A percentile compares a stretch with the other conserved stretches of the same genome.
phyloP scores from a whole-genome alignment of 2,113 vertebrate species.

The Menidia beryllina region DNA sequence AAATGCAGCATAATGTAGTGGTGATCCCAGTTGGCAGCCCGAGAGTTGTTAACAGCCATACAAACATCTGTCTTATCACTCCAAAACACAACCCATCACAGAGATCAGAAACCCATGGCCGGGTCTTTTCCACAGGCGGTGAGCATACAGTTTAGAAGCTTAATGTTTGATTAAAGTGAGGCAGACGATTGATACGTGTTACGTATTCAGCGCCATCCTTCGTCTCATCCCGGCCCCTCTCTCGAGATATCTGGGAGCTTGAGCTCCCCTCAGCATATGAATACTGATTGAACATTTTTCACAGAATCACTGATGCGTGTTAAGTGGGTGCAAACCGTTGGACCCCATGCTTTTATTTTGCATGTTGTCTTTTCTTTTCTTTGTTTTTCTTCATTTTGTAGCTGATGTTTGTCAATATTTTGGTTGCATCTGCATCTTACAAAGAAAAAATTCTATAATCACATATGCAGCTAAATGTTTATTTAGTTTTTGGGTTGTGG shows the following conservation, averaged over 20 bases:
- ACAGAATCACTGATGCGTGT: constrained; percentile 61
- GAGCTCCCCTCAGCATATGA: constrained; percentile 73
- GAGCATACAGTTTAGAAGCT: constrained; percentile 68
- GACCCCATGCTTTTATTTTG: constrained; percentile 29
- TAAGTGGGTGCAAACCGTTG: constrained; percentile 47
- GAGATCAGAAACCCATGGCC: constrained; percentile 70
- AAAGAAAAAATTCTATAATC: no score
- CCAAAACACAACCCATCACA: constrained; percentile 76
- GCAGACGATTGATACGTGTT: constrained; percentile 67
- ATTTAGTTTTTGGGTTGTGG: neutral
- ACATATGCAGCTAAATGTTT: neutral
- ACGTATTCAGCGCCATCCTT: constrained; percentile 73
- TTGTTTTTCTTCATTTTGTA: neutral
- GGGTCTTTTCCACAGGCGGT: constrained; percentile 57
- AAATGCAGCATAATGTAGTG: constrained; percentile 59
- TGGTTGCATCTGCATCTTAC: neutral
- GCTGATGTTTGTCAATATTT: constrained; percentile 44
- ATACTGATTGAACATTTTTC: constrained; percentile 79
- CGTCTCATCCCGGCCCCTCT: constrained; percentile 68
- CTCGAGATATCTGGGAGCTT: constrained; percentile 66
- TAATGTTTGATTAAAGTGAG: constrained; percentile 75
- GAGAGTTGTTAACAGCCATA: constrained; percentile 68
- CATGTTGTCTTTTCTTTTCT: constrained; percentile 23
- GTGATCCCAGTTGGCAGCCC: constrained; percentile 55
- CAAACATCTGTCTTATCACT: constrained; percentile 79